Base-by-base conservation (phyloP, 2,797 vertebrate species). In the Chelidonichthys spinosus region DNA sequence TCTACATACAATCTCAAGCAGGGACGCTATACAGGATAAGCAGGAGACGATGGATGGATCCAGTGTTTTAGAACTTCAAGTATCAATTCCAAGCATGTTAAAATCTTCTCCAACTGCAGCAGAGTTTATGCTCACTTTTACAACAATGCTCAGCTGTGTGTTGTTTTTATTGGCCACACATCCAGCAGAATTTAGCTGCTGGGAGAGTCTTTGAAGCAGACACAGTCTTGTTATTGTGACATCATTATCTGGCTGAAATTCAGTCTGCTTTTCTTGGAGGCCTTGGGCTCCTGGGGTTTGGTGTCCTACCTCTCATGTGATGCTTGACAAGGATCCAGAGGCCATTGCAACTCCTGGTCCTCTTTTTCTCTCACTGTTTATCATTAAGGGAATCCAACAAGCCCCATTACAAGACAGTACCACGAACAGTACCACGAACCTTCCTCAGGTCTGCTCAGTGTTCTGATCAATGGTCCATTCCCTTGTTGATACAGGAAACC, bases 201-300 rank as follows among this genome's bases (percentile, higher is more conserved):
- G 50, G 58, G 83, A 69, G 62, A 75, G 62, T 76, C 58, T 63
- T 76, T 73, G 43, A 72, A 73, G 63, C 49, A 7, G 46, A 54
- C 68, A 55, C 36, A 44, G 68, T 17, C 42, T 54, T 69, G 72
- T 65, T 75, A 58, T 81, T 79, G 49, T 65, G 60, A 86, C 90
- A 79, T 90, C 82, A 79, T 81, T 87, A 90, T 88, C 72, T 77
- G 63, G 62, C 69, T 87, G 80, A 84, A 85, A 78, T 81, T 80
- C 80, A 64, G 74, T 71, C 70, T 59, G 39, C 47, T 60, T 79
- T 79, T 61, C 71, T 69, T 11, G 46, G 65, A 60, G 66, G 72
- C 52, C 47, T 6, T 7, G 44, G 54, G 58, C 81, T 74, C 73
- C 50, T 32, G 49, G 74, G 84, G 69, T 85, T 72, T 64, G 35